Evolutionary conservation across 2,797 vertebrate genomes (phyloP).

Genomic region (Eutrigla gurnardus): DNA sequence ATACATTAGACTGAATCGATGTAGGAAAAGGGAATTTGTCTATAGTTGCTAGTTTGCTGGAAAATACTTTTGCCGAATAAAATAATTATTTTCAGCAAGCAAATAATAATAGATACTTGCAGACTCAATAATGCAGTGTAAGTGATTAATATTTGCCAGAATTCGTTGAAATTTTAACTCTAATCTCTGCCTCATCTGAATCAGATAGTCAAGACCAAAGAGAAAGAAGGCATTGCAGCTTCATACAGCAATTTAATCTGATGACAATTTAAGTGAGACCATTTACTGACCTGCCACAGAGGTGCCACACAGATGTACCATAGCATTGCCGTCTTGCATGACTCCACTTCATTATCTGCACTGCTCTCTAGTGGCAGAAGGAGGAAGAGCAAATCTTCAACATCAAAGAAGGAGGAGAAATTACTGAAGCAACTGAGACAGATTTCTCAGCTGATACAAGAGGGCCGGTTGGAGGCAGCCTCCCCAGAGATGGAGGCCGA

Average conservation of each 20-base stretch:
- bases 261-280: neutral
- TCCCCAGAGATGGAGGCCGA: slow-evolving; percentile 97
- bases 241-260: neutral
- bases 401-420: slow-evolving; percentile 89
- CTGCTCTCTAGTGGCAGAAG: slow-evolving; percentile 67
- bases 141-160: neutral
- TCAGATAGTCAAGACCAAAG: neutral
- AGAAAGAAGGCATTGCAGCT: neutral
- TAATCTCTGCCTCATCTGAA: neutral
- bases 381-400: slow-evolving; percentile 77
- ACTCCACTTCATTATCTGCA: slow-evolving; percentile 30
- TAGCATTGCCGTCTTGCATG: neutral
- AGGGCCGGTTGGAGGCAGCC: slow-evolving; percentile 88
- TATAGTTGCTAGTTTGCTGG: neutral
- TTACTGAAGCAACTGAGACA: slow-evolving; percentile 90
- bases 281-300: neutral
- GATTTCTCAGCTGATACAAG: slow-evolving; percentile 91
- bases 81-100: neutral
- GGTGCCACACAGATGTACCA: neutral
- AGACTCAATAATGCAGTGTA: neutral
- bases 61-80: slow-evolving; percentile 1
- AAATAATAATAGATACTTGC: neutral
- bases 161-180: neutral
- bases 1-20: slow-evolving; percentile 5
- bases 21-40: neutral